Conservation (phyloP, 2,797 vertebrate genomes). For the Synanceia verrucosa region DNA sequence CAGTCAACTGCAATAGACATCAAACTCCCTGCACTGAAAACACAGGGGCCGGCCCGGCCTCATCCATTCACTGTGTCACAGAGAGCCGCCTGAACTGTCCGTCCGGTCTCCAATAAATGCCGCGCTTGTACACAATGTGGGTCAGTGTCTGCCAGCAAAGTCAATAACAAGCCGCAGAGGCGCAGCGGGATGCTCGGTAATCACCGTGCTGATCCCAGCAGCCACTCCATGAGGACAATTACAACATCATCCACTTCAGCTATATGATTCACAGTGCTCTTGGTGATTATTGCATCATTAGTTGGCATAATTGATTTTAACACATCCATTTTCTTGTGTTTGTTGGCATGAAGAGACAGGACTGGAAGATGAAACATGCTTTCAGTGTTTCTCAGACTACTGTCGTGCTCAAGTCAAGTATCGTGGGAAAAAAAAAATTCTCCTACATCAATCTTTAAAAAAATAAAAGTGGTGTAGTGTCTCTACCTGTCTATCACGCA, state of each 20-base stretch:
- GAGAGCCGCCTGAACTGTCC: slow-evolving; percentile 40
- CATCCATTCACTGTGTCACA: slow-evolving; percentile 66
- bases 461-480: neutral
- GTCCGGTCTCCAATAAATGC: slow-evolving; percentile 42
- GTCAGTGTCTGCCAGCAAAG: slow-evolving; percentile 50
- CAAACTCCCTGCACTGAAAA: slow-evolving; percentile 76
- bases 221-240: slow-evolving; percentile 26
- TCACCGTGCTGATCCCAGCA: slow-evolving; percentile 40
- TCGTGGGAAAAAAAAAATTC: neutral
- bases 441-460: neutral
- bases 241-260: neutral
- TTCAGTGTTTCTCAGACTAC: neutral
- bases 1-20: slow-evolving; percentile 80
- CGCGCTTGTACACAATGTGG: slow-evolving; percentile 50
- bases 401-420: neutral
- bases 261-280: neutral
- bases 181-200: slow-evolving; percentile 44
- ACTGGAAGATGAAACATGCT: neutral
- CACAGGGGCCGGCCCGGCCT: slow-evolving; percentile 67
- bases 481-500: neutral
- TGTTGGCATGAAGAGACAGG: neutral
- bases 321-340: neutral
- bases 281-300: neutral
- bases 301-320: neutral
- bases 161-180: slow-evolving; percentile 44